Evolutionary conservation across 2,797 vertebrate genomes (phyloP), one percentile per base, ranked within the genome.

Genomic region (Enteromius anoplus): DNA sequence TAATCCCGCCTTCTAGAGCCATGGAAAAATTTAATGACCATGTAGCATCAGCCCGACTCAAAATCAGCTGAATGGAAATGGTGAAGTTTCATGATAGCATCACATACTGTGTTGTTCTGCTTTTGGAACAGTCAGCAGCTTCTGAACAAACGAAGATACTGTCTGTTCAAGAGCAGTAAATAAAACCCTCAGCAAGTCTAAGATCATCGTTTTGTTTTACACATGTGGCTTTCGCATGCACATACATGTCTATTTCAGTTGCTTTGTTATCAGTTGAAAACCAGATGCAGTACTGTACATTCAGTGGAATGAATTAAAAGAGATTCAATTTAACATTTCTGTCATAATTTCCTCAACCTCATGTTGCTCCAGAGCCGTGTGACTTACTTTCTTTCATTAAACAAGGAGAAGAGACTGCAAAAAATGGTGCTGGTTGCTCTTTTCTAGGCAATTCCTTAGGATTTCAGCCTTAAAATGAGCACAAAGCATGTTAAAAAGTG

Each of bases 11-110:
- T 55, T 76, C 4, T 40, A 75, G 37, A 82, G 26, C 17, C 23
- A 58, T 58, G 72, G 71, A 82, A 82, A 82, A 78, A 26, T 14
- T 5, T 32, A 23, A 47, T 71, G 17, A 4, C 34, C 21, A 42
- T 15, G 32, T 14, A 62, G 26, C 40, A 77, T 60, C n/a, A 76
- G 17, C 29, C 17, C 51, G 6, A 66, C 42, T 78, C 53, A 71
- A 78, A 68, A 75, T 86, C 77, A 85, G 77, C 81, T 65, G 53
- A 40, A 66, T 45, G 80, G 81, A 84, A 83, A 86, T 32, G 47
- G 7, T 45, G 29, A 69, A 2, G 19, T 42, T 78, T 72, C 15
- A 17, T 21, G 21, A 3, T 19, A 11, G 26, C 60, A 29, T 79
- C 64, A 47, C 17, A 10, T 34, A 14, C 42, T 14, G 21, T 47